Base-by-base conservation (phyloP, 2,888 invertebrate genomes). In the Prenolepis imparis region DNA sequence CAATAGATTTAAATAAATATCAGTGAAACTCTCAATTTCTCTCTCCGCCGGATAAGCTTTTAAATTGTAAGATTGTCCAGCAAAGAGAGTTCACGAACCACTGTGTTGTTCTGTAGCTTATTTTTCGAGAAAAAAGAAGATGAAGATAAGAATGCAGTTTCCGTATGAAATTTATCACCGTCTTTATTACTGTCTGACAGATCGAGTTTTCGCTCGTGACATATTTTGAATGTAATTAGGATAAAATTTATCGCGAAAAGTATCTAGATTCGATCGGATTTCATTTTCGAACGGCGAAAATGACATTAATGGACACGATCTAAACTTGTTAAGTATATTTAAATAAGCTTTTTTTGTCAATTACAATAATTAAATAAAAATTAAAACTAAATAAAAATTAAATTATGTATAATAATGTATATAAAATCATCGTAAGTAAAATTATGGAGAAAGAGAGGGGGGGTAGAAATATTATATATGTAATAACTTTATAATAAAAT, bases 181-280 rank as follows among this genome's bases (percentile, higher is more conserved):
- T n/a, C 48, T 48, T 18, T 48, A 48, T 48, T 48, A 18, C 18
- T 18, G 18, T n/a, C 12, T 68, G 68, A 63, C 32, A 52, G 39
- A 74, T 74, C 74, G 74, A 63, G 48, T 63, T 74, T 73, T 39
- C 41, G 73, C 61, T 63, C 21, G 32, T 74, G 63, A 48, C 63
- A 28, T 28, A n/a, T 61, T 74, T 44, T 55, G 18, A 48, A 48
- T 59, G n/a, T 48, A 63, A 74, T 74, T 63, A 63, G 36, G 5
- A 61, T 59, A 18, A 21, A 59, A 61, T 61, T 44, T 6, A 24
- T 28, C n/a, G 32, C 28, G 32, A 24, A 67, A 32, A 44, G 28
- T 67, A 3, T 67, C 21, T 59, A 12, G 18, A 39, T 39, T 67
- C n/a, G n/a, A 44, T 63, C 8, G 48, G 21, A 41, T 39, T 57